Conservation (phyloP, 2,113 vertebrate genomes). For the Lanius collurio region DNA sequence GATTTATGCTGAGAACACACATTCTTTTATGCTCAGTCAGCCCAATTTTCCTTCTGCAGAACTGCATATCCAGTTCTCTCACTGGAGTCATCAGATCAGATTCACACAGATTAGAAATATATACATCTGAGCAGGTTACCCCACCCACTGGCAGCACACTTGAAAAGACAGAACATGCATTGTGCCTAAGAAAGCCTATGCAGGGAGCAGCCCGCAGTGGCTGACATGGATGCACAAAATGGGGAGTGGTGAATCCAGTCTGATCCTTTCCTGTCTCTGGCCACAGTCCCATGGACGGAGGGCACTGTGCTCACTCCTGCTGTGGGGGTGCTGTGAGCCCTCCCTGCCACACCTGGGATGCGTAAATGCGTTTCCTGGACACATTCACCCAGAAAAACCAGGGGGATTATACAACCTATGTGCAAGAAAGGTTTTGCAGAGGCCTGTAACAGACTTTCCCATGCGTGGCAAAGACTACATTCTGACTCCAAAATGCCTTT, state of each 20-base stretch:
- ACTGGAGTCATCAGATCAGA: background rate
- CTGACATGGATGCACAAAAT: background rate
- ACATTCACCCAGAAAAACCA: background rate
- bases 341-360: background rate
- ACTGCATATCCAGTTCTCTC: background rate
- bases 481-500: background rate
- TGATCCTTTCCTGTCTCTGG: background rate
- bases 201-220: background rate
- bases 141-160: background rate
- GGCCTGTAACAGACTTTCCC: background rate
- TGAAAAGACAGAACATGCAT: background rate
- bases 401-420: background rate
- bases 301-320: accelerated
- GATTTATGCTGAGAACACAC: background rate
- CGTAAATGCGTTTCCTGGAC: background rate
- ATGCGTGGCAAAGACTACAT: background rate
- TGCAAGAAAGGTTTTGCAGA: background rate
- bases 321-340: accelerated
- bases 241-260: background rate
- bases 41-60: background rate
- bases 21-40: background rate
- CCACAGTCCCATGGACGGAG: accelerated
- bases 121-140: background rate
- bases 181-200: background rate
- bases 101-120: background rate